phyloP scores from a whole-genome alignment of 2,888 invertebrate genomes.

The Mythimna vitellina region DNA sequence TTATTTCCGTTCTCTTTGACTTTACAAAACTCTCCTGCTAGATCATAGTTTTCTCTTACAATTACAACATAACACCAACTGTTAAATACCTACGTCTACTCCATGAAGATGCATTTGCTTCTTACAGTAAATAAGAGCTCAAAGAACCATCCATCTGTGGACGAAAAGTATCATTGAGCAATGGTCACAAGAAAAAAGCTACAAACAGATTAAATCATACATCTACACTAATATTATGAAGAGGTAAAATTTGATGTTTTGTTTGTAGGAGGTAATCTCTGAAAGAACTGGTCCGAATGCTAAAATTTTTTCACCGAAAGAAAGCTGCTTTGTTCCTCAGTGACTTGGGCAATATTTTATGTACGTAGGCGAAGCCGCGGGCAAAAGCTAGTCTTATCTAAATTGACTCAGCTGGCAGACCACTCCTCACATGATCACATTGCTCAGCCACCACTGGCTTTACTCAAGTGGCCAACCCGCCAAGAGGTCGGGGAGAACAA shows the following conservation, averaged over 20 bases:
- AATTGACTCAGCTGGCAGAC: neutral
- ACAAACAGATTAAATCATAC: neutral
- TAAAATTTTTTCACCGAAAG: too few relatives aligned
- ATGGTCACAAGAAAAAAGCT: neutral
- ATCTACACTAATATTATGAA: neutral
- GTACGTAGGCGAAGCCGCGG: too few relatives aligned
- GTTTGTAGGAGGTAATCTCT: too few relatives aligned
- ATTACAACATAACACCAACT: neutral
- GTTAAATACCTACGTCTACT: neutral
- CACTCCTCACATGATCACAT: constrained; percentile 12
- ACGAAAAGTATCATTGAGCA: neutral
- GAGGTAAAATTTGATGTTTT: too few relatives aligned
- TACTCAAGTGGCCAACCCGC: constrained; percentile 52
- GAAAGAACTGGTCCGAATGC: too few relatives aligned
- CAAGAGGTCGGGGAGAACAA: constrained; percentile 47
- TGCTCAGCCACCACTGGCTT: constrained; percentile 33
- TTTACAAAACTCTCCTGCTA: neutral
- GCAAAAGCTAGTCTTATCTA: too few relatives aligned
- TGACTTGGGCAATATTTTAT: too few relatives aligned
- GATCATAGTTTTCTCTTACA: neutral
- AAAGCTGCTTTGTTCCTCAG: too few relatives aligned
- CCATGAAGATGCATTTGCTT: too few relatives aligned
- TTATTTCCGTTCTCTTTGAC: too few relatives aligned
- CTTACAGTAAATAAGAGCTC: too few relatives aligned
- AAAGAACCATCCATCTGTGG: too few relatives aligned